phyloP scores from a whole-genome alignment of 30 jellyfish, hydroid and myxozoan species.

The Hydractinia echinata region DNA sequence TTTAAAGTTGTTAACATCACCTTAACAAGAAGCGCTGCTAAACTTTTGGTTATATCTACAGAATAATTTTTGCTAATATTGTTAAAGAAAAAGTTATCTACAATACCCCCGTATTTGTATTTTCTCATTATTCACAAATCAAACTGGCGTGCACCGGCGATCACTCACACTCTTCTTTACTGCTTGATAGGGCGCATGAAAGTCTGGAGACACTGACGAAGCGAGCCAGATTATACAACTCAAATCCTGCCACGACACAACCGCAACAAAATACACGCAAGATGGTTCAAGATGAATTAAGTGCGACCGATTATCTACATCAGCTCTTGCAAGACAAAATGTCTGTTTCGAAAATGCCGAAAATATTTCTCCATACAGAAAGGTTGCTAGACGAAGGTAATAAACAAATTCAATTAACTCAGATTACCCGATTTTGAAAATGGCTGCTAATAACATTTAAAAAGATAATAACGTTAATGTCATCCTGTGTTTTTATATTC shows the following conservation, averaged over 20 bases:
- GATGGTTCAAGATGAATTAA: conserved; percentile 94
- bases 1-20: neutral
- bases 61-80: neutral
- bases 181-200: conserved; percentile 23
- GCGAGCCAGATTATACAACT: conserved; percentile 17
- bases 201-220: conserved; percentile 7
- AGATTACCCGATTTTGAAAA: neutral
- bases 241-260: conserved; percentile 9
- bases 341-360: conserved; percentile 95
- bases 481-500: too few species aligned
- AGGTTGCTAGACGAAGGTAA: conserved; percentile 95
- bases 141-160: conserved; percentile 18
- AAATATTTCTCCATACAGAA: conserved; percentile 92
- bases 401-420: neutral
- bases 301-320: conserved; percentile 94
- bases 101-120: conserved; percentile 12
- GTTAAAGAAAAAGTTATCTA: neutral
- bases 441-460: too few species aligned
- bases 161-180: conserved; percentile 23
- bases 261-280: conserved; percentile 4
- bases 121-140: neutral
- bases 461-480: too few species aligned
- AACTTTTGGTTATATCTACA: neutral
- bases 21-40: neutral
- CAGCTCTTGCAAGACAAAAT: conserved; percentile 93